Percentiles rank a stretch among this genome's conserved stretches.
Evolutionary conservation across 2,888 invertebrate genomes (phyloP).

Genomic region (Andricus curvator): DNA sequence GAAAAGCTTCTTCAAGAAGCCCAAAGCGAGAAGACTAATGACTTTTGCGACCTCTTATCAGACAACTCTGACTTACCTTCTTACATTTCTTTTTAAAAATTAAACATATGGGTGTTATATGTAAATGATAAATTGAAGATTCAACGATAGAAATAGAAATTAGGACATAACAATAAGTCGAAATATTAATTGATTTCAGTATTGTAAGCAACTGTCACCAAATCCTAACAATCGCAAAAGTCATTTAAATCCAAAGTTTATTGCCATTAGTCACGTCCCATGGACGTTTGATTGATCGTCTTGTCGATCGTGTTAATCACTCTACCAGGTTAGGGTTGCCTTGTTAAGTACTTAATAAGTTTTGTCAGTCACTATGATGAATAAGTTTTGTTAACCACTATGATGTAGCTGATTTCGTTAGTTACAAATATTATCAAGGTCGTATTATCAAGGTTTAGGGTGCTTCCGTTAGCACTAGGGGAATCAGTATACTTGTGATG

Average conservation of each 20-base stretch:
- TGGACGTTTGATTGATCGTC: constrained; percentile 36
- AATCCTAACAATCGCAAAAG: constrained; percentile 48
- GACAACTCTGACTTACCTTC: constrained; percentile 31
- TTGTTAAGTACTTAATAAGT: constrained; percentile 51
- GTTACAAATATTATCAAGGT: constrained; percentile 50
- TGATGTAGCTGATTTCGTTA: constrained; percentile 55
- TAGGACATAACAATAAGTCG: not conserved
- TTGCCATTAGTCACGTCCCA: constrained; percentile 52
- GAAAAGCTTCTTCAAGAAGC: constrained; percentile 40
- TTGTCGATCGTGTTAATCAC: constrained; percentile 38
- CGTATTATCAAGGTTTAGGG: constrained; percentile 3
- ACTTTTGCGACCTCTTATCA: constrained; percentile 50
- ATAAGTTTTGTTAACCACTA: constrained; percentile 52
- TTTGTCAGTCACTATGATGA: constrained; percentile 44
- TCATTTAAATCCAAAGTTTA: constrained; percentile 41
- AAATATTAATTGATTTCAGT: not conserved
- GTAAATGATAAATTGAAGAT: not conserved
- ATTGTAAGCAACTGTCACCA: not conserved
- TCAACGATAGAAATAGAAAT: not conserved
- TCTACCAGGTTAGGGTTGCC: constrained; percentile 44
- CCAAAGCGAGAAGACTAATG: constrained; percentile 44
- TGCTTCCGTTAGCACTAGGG: constrained; percentile 32
- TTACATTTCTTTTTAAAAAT: not conserved
- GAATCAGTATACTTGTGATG: constrained; percentile 27
- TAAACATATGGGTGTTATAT: not conserved